These are phyloP conservation scores for Oryzias melastigma DNA, from an alignment of 2,113 vertebrate species.

Conservation along the genomic window DNA sequence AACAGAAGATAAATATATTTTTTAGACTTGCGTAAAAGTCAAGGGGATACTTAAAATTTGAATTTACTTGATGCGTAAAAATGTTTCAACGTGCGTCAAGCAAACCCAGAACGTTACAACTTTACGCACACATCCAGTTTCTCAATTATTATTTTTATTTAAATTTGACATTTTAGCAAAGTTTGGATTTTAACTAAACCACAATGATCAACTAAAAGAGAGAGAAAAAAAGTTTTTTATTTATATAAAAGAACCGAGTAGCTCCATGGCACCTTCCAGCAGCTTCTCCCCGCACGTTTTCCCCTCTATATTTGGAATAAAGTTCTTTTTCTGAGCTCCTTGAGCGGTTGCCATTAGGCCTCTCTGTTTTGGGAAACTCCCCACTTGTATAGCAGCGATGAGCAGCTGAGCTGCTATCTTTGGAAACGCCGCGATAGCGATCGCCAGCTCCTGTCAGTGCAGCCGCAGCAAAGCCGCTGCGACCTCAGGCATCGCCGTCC, in stretches of 20 bases:
- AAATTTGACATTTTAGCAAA: too few species aligned
- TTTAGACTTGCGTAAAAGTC: too few species aligned
- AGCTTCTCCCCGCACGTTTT: conserved; percentile 4
- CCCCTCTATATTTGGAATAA: conserved; percentile 48
- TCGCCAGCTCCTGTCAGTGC: conserved; percentile 68
- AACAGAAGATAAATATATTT: too few species aligned
- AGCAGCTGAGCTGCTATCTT: conserved; percentile 66
- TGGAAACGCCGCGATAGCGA: conserved; percentile 74
- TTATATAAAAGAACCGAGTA: background rate
- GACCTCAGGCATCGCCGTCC: conserved; percentile 78
- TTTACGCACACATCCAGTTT: too few species aligned
- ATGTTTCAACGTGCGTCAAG: too few species aligned
- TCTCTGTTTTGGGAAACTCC: conserved; percentile 65
- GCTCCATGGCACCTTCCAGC: background rate
- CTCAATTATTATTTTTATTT: too few species aligned
- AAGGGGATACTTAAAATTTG: too few species aligned
- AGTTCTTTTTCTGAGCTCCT: conserved; percentile 32
- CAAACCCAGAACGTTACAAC: too few species aligned
- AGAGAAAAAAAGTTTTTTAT: too few species aligned
- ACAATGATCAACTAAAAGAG: too few species aligned
- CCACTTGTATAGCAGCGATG: conserved; percentile 47
- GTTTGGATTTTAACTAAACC: too few species aligned
- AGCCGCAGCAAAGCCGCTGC: conserved; percentile 49
- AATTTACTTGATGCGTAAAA: too few species aligned
- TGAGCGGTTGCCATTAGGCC: conserved; percentile 58